Evolutionary conservation across 1,140 invertebrate species (phyloP), one percentile per base, ranked within the genome.

Genomic region (Eupeodes corollae): DNA sequence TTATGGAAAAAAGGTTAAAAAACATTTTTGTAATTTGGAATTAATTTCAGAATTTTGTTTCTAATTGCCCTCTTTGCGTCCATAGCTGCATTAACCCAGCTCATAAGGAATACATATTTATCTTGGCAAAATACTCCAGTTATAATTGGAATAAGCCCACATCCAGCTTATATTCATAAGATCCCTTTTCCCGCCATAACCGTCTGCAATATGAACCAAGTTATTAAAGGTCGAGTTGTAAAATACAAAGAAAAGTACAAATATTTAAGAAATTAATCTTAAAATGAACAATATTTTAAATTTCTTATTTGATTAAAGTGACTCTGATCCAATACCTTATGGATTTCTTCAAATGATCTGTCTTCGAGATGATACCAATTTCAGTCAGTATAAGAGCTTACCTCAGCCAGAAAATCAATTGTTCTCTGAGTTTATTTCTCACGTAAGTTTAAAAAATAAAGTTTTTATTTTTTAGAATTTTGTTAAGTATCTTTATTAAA

Each of bases 191-290:
- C 86, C 0, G 81, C 85, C 1, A 68, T 88, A 10, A 88, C 85
- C 2, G 76, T 88, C 46, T 88, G 86, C 56, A 88, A 86, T 57
- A 83, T 86, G 70, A 88, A 88, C 59, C 80, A 83, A 56, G 82
- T 76, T 0, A 79, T 78, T 52, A 80, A 75, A 51, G 74, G 73
- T 2, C 56, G 51, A 42, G 63, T 66, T 2, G 33, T 42, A 12
- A 47, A 56, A 21, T 66, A 63, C 37, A 26, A 26, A 8, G 21
- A 26, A 26, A 26, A 26, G 21, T 26, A 26, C 8, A 26, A 26
- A 26, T 26, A 8, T 26, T 8, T 8, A 26, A 8, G 8, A 26
- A 26, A 26, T 26, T 26, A 26, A 26, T 26, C 8, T 26, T 26
- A 5, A 3, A 26, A 3, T 26, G 3, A 3, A 5, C 21, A 26